phyloP scores from a whole-genome alignment of 2,113 vertebrate genomes.

The Jaculus jaculus region DNA sequence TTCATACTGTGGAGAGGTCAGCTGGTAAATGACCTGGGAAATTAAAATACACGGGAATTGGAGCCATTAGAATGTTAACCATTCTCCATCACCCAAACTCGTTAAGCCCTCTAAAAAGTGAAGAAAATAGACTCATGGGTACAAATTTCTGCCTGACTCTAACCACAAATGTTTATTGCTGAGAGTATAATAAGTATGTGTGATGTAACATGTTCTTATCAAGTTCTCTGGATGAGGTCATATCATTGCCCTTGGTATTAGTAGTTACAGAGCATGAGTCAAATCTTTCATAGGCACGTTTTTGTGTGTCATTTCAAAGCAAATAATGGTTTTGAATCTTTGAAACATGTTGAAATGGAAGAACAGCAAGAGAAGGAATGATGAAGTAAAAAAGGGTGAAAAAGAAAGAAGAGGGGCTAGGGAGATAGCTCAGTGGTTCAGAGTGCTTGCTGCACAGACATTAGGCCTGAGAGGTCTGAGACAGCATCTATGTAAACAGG shows the following conservation, averaged over 20 bases:
- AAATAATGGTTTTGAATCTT: not conserved
- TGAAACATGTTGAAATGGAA: not conserved
- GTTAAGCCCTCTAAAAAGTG: not conserved
- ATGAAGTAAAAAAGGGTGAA: not conserved
- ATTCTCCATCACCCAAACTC: not conserved
- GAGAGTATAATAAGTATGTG: not conserved
- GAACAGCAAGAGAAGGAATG: not conserved
- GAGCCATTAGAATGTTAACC: not conserved
- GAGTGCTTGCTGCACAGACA: no score
- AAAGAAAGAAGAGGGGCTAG: no score
- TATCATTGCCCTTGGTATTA: rapidly evolving
- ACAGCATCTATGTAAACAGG: no score
- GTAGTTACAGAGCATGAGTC: not conserved
- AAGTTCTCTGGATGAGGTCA: not conserved
- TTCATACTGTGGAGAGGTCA: not conserved
- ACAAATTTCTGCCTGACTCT: not conserved
- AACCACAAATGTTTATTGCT: not conserved
- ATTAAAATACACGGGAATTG: constrained; percentile 15
- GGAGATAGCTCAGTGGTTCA: no score
- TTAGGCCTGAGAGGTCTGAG: no score
- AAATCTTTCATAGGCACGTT: not conserved
- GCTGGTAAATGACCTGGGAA: not conserved
- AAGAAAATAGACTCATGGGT: not conserved
- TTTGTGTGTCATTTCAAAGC: not conserved
- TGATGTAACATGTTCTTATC: not conserved